Evolutionary conservation across 2,113 vertebrate genomes (phyloP).

Genomic region (Xiphorhynchus elegans): DNA sequence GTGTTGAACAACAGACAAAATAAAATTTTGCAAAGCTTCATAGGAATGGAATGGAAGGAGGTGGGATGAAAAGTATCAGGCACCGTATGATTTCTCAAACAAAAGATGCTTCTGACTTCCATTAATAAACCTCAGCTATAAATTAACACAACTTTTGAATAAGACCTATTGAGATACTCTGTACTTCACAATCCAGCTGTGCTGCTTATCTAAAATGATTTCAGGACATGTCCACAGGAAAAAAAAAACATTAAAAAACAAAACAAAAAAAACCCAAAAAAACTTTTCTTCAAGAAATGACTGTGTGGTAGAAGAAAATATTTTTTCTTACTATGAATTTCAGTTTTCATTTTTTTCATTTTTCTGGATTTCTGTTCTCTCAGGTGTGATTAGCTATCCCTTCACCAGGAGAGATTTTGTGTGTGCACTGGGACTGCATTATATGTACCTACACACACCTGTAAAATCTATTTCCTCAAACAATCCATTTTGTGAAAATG

Average conservation of each 20-base stretch:
- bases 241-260: background rate
- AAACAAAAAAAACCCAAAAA: background rate
- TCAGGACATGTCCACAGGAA: fast-evolving
- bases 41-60: background rate
- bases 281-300: background rate
- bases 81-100: background rate
- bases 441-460: background rate
- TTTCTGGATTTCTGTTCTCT: background rate
- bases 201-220: background rate
- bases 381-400: background rate
- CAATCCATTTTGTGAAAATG: background rate
- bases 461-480: background rate
- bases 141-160: background rate
- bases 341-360: background rate
- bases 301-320: background rate
- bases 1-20: background rate
- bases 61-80: background rate
- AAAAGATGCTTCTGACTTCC: background rate
- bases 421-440: background rate
- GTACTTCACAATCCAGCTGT: background rate
- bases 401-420: background rate
- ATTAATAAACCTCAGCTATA: background rate
- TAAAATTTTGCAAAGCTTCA: background rate
- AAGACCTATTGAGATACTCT: background rate
- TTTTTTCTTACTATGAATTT: background rate